Conservation (phyloP, 2,797 vertebrate species). For the Perodicticus potto region DNA sequence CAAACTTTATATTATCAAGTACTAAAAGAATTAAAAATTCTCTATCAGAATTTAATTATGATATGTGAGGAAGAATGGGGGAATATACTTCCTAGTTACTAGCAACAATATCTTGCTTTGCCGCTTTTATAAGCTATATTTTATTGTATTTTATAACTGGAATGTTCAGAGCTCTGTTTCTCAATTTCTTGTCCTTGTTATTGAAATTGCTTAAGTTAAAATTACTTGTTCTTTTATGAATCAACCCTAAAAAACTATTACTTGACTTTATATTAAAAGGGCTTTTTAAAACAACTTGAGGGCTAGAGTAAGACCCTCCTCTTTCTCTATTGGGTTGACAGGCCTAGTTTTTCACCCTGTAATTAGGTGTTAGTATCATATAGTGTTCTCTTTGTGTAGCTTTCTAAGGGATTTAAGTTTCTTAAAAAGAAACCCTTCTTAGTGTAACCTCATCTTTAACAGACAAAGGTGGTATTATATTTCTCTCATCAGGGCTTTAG, state of each 20-base stretch:
- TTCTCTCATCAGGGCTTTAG: slow-evolving; percentile 59
- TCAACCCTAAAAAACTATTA: background rate
- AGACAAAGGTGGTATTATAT: slow-evolving; percentile 50
- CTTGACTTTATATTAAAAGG: background rate
- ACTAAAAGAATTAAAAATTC: background rate
- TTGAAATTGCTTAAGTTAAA: slow-evolving; percentile 30
- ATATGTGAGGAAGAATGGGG: background rate
- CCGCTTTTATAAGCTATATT: slow-evolving; percentile 5
- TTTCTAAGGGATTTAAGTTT: slow-evolving; percentile 52
- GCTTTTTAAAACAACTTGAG: background rate
- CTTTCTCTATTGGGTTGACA: background rate
- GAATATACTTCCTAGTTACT: background rate
- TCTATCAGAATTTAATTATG: background rate
- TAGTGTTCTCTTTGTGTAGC: slow-evolving; percentile 37
- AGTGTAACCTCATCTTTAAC: slow-evolving; percentile 50
- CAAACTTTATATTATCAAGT: slow-evolving; percentile 8
- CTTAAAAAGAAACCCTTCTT: background rate
- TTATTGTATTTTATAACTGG: slow-evolving; percentile 13
- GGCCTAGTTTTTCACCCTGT: slow-evolving; percentile 29
- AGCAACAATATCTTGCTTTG: background rate
- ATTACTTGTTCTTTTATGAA: background rate
- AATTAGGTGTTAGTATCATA: slow-evolving; percentile 50
- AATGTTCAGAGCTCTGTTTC: slow-evolving; percentile 33
- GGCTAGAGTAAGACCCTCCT: background rate
- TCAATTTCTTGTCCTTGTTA: slow-evolving; percentile 36